Evolutionary conservation across 2,888 invertebrate species (phyloP).

Genomic region (Globia sparganii): DNA sequence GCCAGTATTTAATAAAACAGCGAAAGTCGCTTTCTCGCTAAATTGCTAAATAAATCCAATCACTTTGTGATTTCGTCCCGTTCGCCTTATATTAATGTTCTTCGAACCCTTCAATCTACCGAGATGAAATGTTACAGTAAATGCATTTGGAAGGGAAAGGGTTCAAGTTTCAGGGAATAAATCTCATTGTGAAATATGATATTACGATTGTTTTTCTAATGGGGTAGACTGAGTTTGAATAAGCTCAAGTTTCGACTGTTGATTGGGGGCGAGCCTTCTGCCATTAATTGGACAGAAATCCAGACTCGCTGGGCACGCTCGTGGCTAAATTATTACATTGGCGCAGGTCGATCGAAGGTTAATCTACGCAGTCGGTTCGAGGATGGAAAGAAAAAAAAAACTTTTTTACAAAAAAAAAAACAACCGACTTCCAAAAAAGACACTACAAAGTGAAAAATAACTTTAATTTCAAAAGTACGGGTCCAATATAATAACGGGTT

Average conservation of each 20-base stretch:
- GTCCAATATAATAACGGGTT: too few relatives aligned
- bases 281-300: neutral
- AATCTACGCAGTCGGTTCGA: too few relatives aligned
- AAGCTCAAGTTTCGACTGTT: neutral
- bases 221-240: neutral
- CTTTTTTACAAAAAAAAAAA: too few relatives aligned
- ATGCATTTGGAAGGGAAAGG: neutral
- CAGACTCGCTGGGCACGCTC: neutral
- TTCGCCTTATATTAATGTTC: constrained; percentile 29
- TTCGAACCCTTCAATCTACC: constrained; percentile 18
- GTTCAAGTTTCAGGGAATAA: neutral
- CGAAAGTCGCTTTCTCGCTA: neutral
- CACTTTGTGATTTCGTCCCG: constrained; percentile 35
- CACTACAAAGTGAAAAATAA: too few relatives aligned
- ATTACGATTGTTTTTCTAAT: neutral
- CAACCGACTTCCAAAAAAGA: too few relatives aligned
- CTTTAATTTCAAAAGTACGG: too few relatives aligned
- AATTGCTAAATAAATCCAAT: constrained; percentile 47
- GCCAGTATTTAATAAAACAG: neutral
- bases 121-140: constrained; percentile 13
- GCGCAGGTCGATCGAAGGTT: too few relatives aligned
- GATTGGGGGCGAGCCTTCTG: neutral
- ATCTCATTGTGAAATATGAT: neutral
- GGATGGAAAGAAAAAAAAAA: too few relatives aligned
- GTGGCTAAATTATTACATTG: neutral